phyloP scores from a whole-genome alignment of 64 coral and sea anemone species.

The Pachyseris speciosa region DNA sequence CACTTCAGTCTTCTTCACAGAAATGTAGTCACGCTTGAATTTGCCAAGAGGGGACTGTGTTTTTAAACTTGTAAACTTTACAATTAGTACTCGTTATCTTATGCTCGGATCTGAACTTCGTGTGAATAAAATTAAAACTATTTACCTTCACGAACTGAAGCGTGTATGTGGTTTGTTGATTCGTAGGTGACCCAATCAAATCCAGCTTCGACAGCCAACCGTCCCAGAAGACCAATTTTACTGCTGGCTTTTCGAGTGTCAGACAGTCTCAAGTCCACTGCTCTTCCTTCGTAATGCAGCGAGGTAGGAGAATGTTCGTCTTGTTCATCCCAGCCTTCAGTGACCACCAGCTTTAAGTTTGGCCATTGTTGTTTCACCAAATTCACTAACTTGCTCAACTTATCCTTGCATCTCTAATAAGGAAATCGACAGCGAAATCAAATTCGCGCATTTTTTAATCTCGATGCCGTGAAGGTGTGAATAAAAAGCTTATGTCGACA shows the following conservation, averaged over 20 bases:
- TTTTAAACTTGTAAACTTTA: neutral
- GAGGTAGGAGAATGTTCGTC: conserved; percentile 64
- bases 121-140: conserved; percentile 45
- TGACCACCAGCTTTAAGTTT: conserved; percentile 67
- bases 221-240: conserved; percentile 74
- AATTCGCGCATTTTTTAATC: conserved; percentile 7
- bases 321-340: conserved; percentile 91
- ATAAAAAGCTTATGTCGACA: too few relatives aligned
- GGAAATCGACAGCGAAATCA: conserved; percentile 22
- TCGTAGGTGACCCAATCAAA: conserved; percentile 92
- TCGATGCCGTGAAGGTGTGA: conserved; percentile 48
- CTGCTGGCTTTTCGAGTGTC: conserved; percentile 62
- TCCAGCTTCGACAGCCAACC: conserved; percentile 83
- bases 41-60: neutral
- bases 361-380: conserved; percentile 77
- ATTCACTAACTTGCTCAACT: conserved; percentile 66
- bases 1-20: too few relatives aligned
- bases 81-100: neutral
- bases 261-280: conserved; percentile 82
- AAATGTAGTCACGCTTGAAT: neutral
- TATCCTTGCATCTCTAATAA: conserved; percentile 82
- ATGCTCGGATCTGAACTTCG: neutral
- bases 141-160: conserved; percentile 88
- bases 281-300: conserved; percentile 92
- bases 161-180: conserved; percentile 70